These are phyloP conservation scores for Corvus moneduloides DNA, from an alignment of 2,113 vertebrate species.

Conservation along the genomic window DNA sequence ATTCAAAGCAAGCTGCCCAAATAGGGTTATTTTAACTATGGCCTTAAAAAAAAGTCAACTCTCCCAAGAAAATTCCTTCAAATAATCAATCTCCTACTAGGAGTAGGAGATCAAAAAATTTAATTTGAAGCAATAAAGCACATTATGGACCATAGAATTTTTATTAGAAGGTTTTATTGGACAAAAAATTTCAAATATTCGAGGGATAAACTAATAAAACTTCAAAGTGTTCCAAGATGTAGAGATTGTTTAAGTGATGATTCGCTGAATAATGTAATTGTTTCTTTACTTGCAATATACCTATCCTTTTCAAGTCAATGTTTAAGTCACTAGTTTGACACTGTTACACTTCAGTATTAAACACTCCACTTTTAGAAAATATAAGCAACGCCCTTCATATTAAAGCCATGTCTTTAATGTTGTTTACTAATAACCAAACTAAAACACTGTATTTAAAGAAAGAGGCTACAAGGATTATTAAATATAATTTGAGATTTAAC, in stretches of 20 bases:
- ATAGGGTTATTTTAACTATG: neutral
- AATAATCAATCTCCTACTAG: neutral
- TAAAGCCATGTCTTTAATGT: neutral
- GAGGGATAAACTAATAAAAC: neutral
- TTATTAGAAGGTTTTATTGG: neutral
- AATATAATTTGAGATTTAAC: neutral
- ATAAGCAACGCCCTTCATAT: neutral
- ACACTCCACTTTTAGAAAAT: neutral
- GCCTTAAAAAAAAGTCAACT: neutral
- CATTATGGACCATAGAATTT: neutral
- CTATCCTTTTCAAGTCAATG: neutral
- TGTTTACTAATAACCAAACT: neutral
- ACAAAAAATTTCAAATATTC: neutral
- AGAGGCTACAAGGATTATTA: neutral
- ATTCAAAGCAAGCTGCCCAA: neutral
- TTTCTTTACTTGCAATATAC: neutral
- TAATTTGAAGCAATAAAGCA: neutral
- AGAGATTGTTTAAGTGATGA: neutral
- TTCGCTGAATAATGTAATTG: neutral
- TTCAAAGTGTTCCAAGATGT: neutral
- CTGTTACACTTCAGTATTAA: neutral
- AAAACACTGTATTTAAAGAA: neutral
- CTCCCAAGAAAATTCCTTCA: neutral
- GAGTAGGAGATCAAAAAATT: neutral
- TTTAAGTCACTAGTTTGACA: neutral